Evolutionary conservation across 2,113 vertebrate genomes (phyloP).

Genomic region (Geothlypis trichas): DNA sequence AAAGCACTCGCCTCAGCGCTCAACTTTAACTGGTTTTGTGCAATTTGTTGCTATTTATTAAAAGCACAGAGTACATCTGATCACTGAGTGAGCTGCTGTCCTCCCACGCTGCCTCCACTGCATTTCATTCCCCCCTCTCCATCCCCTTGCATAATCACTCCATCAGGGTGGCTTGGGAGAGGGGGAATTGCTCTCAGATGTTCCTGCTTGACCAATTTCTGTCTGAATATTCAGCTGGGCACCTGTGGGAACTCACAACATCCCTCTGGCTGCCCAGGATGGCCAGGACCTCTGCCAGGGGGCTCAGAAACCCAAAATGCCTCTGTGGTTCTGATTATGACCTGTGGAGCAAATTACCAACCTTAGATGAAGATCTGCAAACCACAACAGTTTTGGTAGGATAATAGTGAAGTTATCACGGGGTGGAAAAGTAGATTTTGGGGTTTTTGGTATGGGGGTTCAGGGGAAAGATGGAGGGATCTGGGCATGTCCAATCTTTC

Average conservation of each 20-base stretch:
- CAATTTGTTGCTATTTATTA: slow-evolving; percentile 65
- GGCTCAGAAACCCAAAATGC: too few species aligned
- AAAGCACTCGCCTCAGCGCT: slow-evolving; percentile 5
- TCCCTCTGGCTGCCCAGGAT: too few species aligned
- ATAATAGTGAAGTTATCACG: too few species aligned
- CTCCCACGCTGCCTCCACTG: slow-evolving; percentile 38
- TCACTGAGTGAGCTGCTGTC: slow-evolving; percentile 55
- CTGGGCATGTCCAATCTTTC: too few species aligned
- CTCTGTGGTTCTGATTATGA: too few species aligned
- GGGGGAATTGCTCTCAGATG: slow-evolving; percentile 32
- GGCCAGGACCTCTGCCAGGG: too few species aligned
- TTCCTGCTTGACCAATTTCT: slow-evolving; percentile 43
- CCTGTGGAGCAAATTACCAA: too few species aligned
- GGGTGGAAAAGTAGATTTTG: too few species aligned
- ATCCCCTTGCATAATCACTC: slow-evolving; percentile 32
- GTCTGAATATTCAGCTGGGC: neutral
- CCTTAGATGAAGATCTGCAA: too few species aligned
- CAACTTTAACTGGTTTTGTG: slow-evolving; percentile 1
- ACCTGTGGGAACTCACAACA: neutral
- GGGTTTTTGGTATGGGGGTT: too few species aligned
- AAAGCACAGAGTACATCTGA: slow-evolving; percentile 41
- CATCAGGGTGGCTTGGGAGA: neutral
- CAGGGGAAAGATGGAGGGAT: too few species aligned
- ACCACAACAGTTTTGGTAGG: too few species aligned
- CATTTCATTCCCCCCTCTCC: slow-evolving; percentile 38